phyloP scores from a whole-genome alignment of 92 coral and sea anemone genomes.

The Pocillopora grandis region DNA sequence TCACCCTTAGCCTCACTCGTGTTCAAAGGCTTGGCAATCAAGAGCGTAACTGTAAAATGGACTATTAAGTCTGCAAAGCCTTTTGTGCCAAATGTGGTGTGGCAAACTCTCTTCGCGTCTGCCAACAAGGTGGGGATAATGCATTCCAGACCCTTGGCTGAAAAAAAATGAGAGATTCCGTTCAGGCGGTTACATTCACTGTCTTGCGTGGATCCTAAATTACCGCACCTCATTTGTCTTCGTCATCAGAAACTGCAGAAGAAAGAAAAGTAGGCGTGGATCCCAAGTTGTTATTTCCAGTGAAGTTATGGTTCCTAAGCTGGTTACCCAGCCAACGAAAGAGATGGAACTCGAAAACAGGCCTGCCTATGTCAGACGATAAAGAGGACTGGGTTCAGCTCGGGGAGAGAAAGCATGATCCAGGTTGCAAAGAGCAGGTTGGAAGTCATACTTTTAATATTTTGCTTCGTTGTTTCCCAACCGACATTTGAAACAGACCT shows the following conservation, averaged over 20 bases:
- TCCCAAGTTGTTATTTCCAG: constrained; percentile 44
- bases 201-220: too few relatives aligned
- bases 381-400: constrained; percentile 50
- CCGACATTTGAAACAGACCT: not conserved
- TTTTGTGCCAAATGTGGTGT: too few relatives aligned
- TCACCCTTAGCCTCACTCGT: too few relatives aligned
- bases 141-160: too few relatives aligned
- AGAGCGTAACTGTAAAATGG: too few relatives aligned
- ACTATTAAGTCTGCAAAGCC: too few relatives aligned
- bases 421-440: constrained; percentile 29
- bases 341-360: constrained; percentile 42
- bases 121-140: too few relatives aligned
- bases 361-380: constrained; percentile 49
- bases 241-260: constrained; percentile 33
- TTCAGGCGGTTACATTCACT: too few relatives aligned
- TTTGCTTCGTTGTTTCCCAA: not conserved
- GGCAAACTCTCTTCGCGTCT: too few relatives aligned
- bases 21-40: too few relatives aligned
- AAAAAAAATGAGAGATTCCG: too few relatives aligned
- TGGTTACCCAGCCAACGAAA: constrained; percentile 46
- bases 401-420: constrained; percentile 29
- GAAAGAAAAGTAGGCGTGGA: constrained; percentile 41
- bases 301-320: constrained; percentile 45
- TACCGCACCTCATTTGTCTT: not conserved
- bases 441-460: not conserved